These are phyloP conservation scores for Clinocottus analis DNA, from an alignment of 2,113 vertebrate species.

Conservation along the genomic window DNA sequence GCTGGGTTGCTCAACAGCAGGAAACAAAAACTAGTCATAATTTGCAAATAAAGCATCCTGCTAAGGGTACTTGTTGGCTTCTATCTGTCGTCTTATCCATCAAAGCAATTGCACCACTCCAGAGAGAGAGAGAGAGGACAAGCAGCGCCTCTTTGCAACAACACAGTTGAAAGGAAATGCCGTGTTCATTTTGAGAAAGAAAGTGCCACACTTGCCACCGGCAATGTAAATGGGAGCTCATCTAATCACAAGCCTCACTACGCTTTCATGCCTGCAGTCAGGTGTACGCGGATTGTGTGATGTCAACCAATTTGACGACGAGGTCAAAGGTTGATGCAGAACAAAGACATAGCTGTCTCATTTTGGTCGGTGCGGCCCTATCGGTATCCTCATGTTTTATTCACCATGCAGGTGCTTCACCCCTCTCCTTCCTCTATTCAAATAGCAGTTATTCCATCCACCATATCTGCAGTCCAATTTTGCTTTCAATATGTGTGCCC, in stretches of 20 bases:
- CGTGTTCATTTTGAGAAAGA: conserved; percentile 17
- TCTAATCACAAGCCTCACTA: conserved; percentile 42
- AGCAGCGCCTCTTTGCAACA: neutral
- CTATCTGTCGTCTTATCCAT: neutral
- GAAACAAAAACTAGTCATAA: conserved; percentile 14
- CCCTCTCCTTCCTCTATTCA: conserved; percentile 53
- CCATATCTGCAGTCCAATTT: conserved; percentile 32
- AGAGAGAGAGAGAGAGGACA: neutral
- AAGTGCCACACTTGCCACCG: conserved; percentile 9
- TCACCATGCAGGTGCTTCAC: conserved; percentile 36
- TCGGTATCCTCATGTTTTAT: conserved; percentile 66
- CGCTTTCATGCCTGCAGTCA: conserved; percentile 32
- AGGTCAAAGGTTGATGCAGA: conserved; percentile 56
- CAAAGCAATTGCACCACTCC: conserved; percentile 5
- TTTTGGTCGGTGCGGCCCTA: conserved; percentile 37
- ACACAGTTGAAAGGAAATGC: neutral
- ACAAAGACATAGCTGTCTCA: conserved; percentile 63
- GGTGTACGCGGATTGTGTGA: conserved; percentile 31
- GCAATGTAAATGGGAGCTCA: conserved; percentile 17
- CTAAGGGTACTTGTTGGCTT: neutral
- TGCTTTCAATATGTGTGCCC: conserved; percentile 12
- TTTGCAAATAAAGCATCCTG: conserved; percentile 9
- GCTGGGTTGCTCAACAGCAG: conserved; percentile 6
- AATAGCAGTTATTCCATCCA: conserved; percentile 42
- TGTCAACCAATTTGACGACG: conserved; percentile 52